Conservation (phyloP, 2,113 vertebrate species). For the Leiothrix lutea region DNA sequence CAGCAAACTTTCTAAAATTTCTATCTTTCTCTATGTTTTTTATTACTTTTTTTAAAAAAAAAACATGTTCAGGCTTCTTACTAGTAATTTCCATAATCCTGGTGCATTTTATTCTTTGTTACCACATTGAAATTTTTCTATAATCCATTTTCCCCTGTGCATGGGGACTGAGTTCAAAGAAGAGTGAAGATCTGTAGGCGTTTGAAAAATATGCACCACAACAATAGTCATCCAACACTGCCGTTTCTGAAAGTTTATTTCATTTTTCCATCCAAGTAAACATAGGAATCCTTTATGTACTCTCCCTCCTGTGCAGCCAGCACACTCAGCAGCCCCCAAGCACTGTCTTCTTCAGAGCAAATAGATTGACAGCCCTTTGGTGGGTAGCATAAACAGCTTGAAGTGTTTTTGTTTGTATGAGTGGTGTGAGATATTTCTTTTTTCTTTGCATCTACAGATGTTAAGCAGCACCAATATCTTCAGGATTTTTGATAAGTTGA, state of each 20-base stretch:
- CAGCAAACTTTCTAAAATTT: neutral
- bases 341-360: neutral
- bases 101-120: neutral
- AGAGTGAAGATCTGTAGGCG: neutral
- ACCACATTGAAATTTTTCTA: neutral
- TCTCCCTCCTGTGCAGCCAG: neutral
- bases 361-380: slow-evolving; percentile 20
- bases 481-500: neutral
- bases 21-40: neutral
- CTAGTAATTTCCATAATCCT: neutral
- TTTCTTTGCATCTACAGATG: slow-evolving; percentile 25
- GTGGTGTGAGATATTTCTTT: slow-evolving; percentile 3
- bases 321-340: neutral
- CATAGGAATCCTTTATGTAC: neutral
- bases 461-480: slow-evolving; percentile 37
- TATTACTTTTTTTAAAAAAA: neutral
- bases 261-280: neutral
- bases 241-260: neutral
- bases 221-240: neutral
- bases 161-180: neutral
- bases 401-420: neutral
- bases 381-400: neutral
- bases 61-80: neutral
- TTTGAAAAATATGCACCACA: neutral
- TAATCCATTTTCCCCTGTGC: neutral